Evolutionary conservation across 2,113 vertebrate species (phyloP).

Genomic region (Gadus macrocephalus): DNA sequence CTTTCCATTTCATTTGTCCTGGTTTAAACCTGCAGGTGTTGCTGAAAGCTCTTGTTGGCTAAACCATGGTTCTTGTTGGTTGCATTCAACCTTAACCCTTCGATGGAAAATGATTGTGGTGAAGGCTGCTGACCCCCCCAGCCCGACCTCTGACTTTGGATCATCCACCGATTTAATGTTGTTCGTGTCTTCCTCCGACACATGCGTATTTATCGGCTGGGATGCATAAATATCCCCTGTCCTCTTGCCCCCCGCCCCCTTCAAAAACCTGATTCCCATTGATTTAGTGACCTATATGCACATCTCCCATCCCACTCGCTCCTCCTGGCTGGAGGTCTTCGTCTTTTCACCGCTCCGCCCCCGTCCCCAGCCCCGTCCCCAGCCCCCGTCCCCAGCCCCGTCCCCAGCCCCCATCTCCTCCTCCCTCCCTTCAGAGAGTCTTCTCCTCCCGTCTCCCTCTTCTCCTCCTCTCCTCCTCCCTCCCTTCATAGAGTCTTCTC

Average conservation of each 20-base stretch:
- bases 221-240: slow-evolving; percentile 70
- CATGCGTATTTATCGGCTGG: slow-evolving; percentile 60
- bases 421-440: too few relatives aligned
- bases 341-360: slow-evolving; percentile 31
- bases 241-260: slow-evolving; percentile 43
- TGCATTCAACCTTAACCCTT: slow-evolving; percentile 20
- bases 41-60: slow-evolving; percentile 20
- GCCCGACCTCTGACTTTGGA: slow-evolving; percentile 15
- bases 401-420: too few relatives aligned
- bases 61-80: neutral
- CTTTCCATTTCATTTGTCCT: slow-evolving; percentile 46
- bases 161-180: neutral
- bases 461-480: too few relatives aligned
- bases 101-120: slow-evolving; percentile 12
- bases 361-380: slow-evolving; percentile 14
- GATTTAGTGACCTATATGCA: slow-evolving; percentile 78
- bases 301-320: slow-evolving; percentile 34
- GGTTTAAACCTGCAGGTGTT: slow-evolving; percentile 44
- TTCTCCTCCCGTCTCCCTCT: too few relatives aligned
- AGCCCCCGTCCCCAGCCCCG: too few relatives aligned
- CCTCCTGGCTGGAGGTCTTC: slow-evolving; percentile 44
- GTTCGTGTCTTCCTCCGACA: slow-evolving; percentile 18
- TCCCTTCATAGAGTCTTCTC: too few relatives aligned
- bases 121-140: neutral
- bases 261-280: slow-evolving; percentile 78